Base-by-base conservation (phyloP, 2,888 invertebrate species). In the Ellobium chinense region DNA sequence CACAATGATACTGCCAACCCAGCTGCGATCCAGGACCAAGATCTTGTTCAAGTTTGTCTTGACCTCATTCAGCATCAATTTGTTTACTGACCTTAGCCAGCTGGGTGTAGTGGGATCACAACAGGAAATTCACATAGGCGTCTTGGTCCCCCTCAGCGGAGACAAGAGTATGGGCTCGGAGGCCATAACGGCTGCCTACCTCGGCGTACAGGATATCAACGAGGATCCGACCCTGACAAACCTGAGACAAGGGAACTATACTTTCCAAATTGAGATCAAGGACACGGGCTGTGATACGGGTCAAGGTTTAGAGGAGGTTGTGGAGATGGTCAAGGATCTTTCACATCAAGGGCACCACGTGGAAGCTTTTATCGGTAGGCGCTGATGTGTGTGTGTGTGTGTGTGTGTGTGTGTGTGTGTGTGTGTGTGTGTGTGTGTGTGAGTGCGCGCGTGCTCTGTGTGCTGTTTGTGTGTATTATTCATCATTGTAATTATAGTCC, bases 201-300 rank as follows among this genome's bases (percentile, higher is more conserved):
- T 78, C n/a, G 76, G 68, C 21, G 29, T 82, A 2, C 46, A 54
- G 37, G 65, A 62, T 18, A 37, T 82, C 37, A 82, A 82, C 66
- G 29, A 5, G 9, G 73, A 72, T 60, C 7, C 18, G 3, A n/a
- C 34, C 2, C 54, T 79, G 56, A 56, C 21, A 7, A 24, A 12
- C 29, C 24, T 78, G 12, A 29, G 27, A 31, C 37, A 31, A 4
- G n/a, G 21, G 14, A 66, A 39, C 39, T 82, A 63, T 65, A 36
- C 56, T 46, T 82, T 78, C 72, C 70, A 36, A 39, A 60, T 46
- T 9, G 65, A 18, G 14, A 58, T 75, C 24, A 62, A 54, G 24
- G 79, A 78, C 60, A 79, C 82, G 1, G 39, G 56, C 24, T 82
- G 82, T 37, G 46, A 82, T 66, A 78, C 68, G 34, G 79, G 79